Conservation (phyloP, 1,140 invertebrate species). For the Dreissena rostriformis region DNA sequence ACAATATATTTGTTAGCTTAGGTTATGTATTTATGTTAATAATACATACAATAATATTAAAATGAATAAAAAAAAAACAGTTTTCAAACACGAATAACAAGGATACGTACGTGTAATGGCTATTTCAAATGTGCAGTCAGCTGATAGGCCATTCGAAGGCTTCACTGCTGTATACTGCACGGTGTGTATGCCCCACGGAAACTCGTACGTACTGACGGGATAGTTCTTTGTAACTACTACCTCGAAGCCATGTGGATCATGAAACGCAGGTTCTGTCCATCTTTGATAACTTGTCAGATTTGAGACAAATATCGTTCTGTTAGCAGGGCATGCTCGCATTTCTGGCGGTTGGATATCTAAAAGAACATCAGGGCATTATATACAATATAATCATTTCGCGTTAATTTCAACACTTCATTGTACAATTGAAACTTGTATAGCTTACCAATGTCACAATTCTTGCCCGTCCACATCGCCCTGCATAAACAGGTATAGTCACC, state of each 20-base stretch:
- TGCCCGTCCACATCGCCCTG: not conserved
- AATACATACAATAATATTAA: not conserved
- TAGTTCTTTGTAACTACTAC: constrained; percentile 54
- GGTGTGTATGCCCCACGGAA: constrained; percentile 58
- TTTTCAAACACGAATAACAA: not conserved
- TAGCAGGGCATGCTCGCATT: not conserved
- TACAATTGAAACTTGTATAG: not conserved
- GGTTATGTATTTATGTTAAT: not conserved
- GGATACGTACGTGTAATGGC: constrained; percentile 53
- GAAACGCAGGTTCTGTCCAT: constrained; percentile 47
- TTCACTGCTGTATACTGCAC: constrained; percentile 56
- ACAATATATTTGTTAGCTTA: not conserved
- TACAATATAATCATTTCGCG: no score
- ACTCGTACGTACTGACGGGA: constrained; percentile 19
- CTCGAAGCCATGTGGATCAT: constrained; percentile 42
- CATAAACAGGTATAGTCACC: not conserved
- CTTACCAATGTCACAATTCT: not conserved
- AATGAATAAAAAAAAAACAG: not conserved
- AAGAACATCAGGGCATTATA: no score
- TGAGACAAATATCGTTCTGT: not conserved
- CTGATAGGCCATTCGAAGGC: constrained; percentile 43
- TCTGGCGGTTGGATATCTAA: constrained; percentile 31
- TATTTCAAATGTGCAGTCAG: constrained; percentile 51
- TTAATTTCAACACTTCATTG: not conserved
- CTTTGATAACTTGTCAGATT: constrained; percentile 22